Evolutionary conservation across 2,888 invertebrate genomes (phyloP).

Genomic region (Harmothoe impar): DNA sequence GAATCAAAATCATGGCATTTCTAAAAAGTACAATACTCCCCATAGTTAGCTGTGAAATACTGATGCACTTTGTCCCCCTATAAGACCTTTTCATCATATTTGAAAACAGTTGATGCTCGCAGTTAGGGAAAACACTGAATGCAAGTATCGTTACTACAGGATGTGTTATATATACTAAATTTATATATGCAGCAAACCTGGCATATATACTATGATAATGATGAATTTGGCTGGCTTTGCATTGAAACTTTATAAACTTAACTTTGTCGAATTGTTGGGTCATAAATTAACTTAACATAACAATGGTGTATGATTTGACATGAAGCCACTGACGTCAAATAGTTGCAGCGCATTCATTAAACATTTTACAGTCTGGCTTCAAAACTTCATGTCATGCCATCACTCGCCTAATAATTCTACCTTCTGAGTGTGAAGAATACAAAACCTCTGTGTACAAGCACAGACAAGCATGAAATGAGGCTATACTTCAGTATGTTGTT

Average conservation of each 20-base stretch:
- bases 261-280: slow-evolving; percentile 6
- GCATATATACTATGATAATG: not conserved
- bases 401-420: not conserved
- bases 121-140: slow-evolving; percentile 14
- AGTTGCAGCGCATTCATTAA: not conserved
- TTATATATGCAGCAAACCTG: not conserved
- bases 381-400: slow-evolving; percentile 37
- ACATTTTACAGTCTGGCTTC: not conserved
- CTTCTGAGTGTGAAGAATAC: too few species aligned
- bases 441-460: too few species aligned
- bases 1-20: not conserved
- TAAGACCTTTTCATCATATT: too few species aligned
- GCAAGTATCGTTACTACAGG: not conserved
- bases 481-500: too few species aligned
- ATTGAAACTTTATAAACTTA: too few species aligned
- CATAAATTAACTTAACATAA: not conserved
- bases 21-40: too few species aligned
- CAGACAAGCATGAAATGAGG: too few species aligned
- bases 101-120: not conserved
- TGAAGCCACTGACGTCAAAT: not conserved
- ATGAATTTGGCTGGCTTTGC: too few species aligned
- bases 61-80: too few species aligned
- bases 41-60: too few species aligned
- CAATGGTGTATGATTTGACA: slow-evolving; percentile 44
- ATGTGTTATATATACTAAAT: not conserved